Evolutionary conservation across 2,888 invertebrate genomes (phyloP), one percentile per base, ranked within the genome.

Genomic region (Himalopsyche tibetana): DNA sequence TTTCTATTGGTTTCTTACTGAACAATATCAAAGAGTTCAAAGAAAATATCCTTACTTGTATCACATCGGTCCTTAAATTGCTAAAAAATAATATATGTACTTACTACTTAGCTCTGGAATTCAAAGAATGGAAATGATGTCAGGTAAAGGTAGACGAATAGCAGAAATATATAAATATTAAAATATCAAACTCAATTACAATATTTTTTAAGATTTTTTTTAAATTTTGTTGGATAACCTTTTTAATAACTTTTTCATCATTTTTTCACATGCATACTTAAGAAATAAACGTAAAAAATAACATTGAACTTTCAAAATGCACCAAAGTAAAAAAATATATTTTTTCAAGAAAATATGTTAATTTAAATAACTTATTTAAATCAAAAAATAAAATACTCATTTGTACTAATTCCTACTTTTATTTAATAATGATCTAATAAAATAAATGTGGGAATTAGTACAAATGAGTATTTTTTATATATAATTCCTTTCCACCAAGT

Each of bases 121-220:
- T 69, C 28, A 85, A 82, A 86, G 85, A 86, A 86, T 88, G 86
- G 87, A 87, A 87, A 87, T 84, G 86, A 86, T 84, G 69, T 85
- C 80, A 83, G 82, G 83, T 81, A 80, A 84, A 84, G 84, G 81
- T 84, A 84, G 84, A 80, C 45, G 55, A 81, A 63, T 84, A 80
- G 81, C 56, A 55, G 63, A 84, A 81, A 55, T 82, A 55, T 82
- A 38, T 74, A 74, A 74, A 74, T 74, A 74, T 80, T 36, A 74
- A 74, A 74, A 74, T 38, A 74, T 38, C 74, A 74, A 63, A 74
- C 15, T 74, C 36, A 28, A 74, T 36, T 74, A 63, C 51, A 63
- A 28, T 63, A 63, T 63, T 63, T 28, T 74, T 36, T 38, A 74
- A 38, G 89, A 86, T 89, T 90, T 89, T 89, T 89, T 89, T 89